A percentile compares a stretch with the other conserved stretches of the same genome.
Conservation (phyloP, 30 jellyfish, hydroid and myxozoan genomes). For the Hydractinia echinata region DNA sequence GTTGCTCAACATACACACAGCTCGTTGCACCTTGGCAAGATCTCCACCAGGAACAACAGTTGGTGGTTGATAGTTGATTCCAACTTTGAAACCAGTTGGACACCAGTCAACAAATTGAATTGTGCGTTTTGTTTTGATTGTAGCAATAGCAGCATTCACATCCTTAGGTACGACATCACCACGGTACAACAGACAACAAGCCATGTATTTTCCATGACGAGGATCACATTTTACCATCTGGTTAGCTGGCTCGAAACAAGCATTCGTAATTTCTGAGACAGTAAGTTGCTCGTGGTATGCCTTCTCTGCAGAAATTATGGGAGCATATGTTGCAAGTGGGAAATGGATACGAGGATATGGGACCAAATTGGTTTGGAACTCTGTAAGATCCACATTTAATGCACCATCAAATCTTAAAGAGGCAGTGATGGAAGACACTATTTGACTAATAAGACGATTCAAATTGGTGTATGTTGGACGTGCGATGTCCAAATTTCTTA, state of each 20-base stretch:
- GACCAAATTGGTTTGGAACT: slow-evolving; percentile 87
- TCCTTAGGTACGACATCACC: slow-evolving; percentile 42
- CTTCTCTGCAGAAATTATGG: slow-evolving; percentile 77
- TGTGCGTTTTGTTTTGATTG: slow-evolving; percentile 27
- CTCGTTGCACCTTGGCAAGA: too few species aligned
- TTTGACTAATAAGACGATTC: slow-evolving; percentile 82
- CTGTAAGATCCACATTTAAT: slow-evolving; percentile 87
- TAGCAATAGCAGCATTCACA: slow-evolving; percentile 31
- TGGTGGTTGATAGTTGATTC: too few species aligned
- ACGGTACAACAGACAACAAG: slow-evolving; percentile 21
- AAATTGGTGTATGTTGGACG: slow-evolving; percentile 87
- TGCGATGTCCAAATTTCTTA: slow-evolving; percentile 79
- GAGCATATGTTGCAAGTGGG: slow-evolving; percentile 78
- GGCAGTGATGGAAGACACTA: slow-evolving; percentile 90
- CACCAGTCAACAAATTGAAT: slow-evolving; percentile 8
- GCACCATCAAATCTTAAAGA: slow-evolving; percentile 95
- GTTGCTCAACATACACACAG: too few species aligned
- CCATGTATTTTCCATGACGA: too few species aligned
- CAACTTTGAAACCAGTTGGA: too few species aligned
- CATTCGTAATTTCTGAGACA: too few species aligned
- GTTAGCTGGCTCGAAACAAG: slow-evolving; percentile 39
- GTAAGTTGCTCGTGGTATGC: too few species aligned
- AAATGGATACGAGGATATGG: slow-evolving; percentile 57
- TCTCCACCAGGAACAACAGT: too few species aligned
- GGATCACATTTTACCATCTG: slow-evolving; percentile 26